Percentiles rank a stretch among this genome's conserved stretches.
phyloP scores from a whole-genome alignment of 2,888 invertebrate species.

The Nematopogon swammerdamellus region DNA sequence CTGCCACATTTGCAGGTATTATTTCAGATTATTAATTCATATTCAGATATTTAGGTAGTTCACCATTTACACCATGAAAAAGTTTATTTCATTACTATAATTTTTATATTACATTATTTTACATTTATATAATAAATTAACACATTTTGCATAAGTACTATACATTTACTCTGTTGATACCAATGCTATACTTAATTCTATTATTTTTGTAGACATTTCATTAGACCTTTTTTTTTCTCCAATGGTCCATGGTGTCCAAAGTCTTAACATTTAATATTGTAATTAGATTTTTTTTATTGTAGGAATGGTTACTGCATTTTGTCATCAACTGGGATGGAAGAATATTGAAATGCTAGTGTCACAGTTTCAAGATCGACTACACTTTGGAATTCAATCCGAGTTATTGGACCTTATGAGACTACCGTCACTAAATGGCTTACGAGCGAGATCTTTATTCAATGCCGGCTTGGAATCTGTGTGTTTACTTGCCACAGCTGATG shows the following conservation, averaged over 20 bases:
- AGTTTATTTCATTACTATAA: no score
- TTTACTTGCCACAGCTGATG: conserved; percentile 73
- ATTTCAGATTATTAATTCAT: no score
- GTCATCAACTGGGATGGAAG: conserved; percentile 88
- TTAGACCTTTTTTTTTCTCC: no score
- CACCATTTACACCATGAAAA: not conserved
- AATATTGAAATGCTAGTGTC: conserved; percentile 84
- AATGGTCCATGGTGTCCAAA: no score
- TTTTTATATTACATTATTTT: no score
- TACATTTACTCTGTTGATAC: no score
- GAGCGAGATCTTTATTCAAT: conserved; percentile 81
- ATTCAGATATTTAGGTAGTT: no score
- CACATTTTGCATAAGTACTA: no score
- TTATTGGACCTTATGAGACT: conserved; percentile 87
- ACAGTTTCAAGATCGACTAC: conserved; percentile 91
- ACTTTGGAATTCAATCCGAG: conserved; percentile 92
- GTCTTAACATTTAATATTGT: no score
- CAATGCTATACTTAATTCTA: no score
- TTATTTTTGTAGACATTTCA: no score
- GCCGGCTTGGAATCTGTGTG: conserved; percentile 75
- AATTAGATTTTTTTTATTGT: conserved; percentile 18
- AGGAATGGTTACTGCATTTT: conserved; percentile 98
- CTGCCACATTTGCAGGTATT: conserved; percentile 91
- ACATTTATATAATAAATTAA: no score
- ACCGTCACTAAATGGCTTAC: conserved; percentile 75